Conservation (phyloP, 2,797 vertebrate genomes). For the Dallia pectoralis region DNA sequence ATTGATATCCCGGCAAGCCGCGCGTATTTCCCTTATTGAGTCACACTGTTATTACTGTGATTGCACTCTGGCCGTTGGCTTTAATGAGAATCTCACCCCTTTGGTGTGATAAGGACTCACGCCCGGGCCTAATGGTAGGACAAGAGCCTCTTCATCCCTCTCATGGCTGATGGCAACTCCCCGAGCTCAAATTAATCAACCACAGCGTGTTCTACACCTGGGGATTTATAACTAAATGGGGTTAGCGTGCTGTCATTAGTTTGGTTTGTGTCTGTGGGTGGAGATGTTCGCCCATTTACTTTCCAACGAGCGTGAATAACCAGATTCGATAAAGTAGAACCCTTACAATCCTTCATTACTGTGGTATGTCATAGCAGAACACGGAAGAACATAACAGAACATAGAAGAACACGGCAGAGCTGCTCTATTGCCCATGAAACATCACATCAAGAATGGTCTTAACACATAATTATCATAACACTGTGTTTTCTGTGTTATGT, state of each 20-base stretch:
- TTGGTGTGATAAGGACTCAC: conserved; percentile 60
- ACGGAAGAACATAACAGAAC: too few relatives aligned
- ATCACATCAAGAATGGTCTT: too few relatives aligned
- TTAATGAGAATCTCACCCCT: conserved; percentile 59
- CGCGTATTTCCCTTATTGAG: conserved; percentile 59
- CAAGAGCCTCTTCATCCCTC: conserved; percentile 59
- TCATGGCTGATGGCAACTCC: conserved; percentile 50
- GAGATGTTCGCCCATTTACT: not conserved
- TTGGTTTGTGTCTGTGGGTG: not conserved
- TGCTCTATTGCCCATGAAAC: too few relatives aligned
- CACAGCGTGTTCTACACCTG: conserved; percentile 39
- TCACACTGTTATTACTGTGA: conserved; percentile 51
- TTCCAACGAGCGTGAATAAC: not conserved
- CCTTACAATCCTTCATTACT: too few relatives aligned
- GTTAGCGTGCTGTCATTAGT: conserved; percentile 10
- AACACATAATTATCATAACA: too few relatives aligned
- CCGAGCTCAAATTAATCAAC: conserved; percentile 58
- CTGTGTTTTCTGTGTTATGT: too few relatives aligned
- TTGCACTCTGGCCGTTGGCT: conserved; percentile 45
- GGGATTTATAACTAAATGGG: conserved; percentile 11
- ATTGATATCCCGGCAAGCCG: conserved; percentile 58
- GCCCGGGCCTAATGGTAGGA: conserved; percentile 52
- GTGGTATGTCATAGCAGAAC: too few relatives aligned
- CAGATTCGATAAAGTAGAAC: not conserved
- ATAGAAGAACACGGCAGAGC: too few relatives aligned